These are phyloP conservation scores for Orientallactaga bullata DNA, from an alignment of 2,113 vertebrate genomes.

Conservation along the genomic window DNA sequence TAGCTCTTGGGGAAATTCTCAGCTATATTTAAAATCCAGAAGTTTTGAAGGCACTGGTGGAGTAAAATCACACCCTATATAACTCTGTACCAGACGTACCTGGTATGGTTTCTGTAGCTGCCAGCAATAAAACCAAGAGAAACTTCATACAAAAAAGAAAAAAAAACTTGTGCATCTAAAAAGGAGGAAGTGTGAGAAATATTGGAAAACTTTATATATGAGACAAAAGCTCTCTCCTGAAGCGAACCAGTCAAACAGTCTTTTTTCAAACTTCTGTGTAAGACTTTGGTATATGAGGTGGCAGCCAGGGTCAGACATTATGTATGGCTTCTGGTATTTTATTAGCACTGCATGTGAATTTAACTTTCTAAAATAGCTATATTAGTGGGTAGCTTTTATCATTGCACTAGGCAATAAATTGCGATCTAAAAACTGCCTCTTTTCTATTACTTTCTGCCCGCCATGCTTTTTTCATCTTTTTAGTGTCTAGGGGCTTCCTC, in stretches of 20 bases:
- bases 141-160: conserved; percentile 70
- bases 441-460: not conserved
- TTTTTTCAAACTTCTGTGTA: conserved; percentile 51
- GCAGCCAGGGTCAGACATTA: conserved; percentile 72
- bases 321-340: conserved; percentile 78
- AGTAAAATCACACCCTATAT: conserved; percentile 42
- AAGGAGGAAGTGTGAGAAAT: conserved; percentile 75
- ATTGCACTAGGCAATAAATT: not conserved
- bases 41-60: conserved; percentile 41
- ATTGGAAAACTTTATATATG: not conserved
- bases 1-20: conserved; percentile 41
- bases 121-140: conserved; percentile 49
- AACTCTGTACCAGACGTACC: conserved; percentile 17
- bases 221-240: conserved; percentile 56
- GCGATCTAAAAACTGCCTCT: not conserved
- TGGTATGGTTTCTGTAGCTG: conserved; percentile 13
- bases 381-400: conserved; percentile 17
- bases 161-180: conserved; percentile 72
- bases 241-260: conserved; percentile 47
- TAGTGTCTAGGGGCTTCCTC: not conserved
- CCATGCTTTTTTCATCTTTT: not conserved
- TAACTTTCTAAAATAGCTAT: conserved; percentile 11
- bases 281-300: conserved; percentile 53
- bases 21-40: not conserved
- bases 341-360: conserved; percentile 27